These are phyloP conservation scores for Micropoecilia bifurca DNA, from an alignment of 2,797 vertebrate genomes.

Conservation along the genomic window DNA sequence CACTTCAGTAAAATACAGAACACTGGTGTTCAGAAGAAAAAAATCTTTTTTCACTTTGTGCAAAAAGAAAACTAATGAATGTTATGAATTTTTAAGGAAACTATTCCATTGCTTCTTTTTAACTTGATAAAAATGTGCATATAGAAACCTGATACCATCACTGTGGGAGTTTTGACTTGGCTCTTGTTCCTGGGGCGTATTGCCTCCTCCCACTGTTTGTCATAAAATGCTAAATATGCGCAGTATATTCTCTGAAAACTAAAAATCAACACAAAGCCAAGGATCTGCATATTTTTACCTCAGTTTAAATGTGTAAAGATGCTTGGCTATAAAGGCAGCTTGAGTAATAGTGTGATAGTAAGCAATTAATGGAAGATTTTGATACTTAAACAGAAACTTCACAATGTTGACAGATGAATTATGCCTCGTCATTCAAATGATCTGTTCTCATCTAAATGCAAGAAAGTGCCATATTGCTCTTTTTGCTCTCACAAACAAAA, in stretches of 20 bases:
- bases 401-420: neutral
- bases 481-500: neutral
- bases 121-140: constrained; percentile 28
- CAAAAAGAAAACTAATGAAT: neutral
- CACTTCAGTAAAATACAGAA: neutral
- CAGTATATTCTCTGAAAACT: neutral
- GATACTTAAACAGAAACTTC: neutral
- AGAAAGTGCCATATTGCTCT: neutral
- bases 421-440: neutral
- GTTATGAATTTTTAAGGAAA: neutral
- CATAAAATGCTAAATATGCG: neutral
- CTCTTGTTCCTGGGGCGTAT: neutral
- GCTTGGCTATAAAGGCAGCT: neutral
- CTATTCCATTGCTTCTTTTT: constrained; percentile 11
- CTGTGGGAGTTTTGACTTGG: constrained; percentile 36
- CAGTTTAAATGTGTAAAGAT: neutral
- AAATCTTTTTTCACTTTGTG: neutral
- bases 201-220: neutral
- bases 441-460: neutral
- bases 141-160: constrained; percentile 25
- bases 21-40: neutral
- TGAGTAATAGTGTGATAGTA: neutral
- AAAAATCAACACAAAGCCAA: neutral
- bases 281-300: neutral
- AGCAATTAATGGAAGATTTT: neutral